phyloP scores from a whole-genome alignment of 1,140 invertebrate genomes.

The Brachionus rubens region DNA sequence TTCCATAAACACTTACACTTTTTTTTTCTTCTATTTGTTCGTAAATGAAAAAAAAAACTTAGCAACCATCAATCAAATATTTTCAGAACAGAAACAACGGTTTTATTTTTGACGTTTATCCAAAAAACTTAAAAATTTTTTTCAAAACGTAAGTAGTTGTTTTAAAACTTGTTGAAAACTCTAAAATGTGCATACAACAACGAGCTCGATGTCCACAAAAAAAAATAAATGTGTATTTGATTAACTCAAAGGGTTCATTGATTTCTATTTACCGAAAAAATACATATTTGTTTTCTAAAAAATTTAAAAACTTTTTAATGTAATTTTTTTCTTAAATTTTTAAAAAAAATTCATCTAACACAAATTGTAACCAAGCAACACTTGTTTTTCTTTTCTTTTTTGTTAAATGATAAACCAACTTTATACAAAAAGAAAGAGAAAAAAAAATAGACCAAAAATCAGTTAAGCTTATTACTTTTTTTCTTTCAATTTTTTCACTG shows the following conservation, averaged over 20 bases:
- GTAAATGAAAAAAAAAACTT: slow-evolving; percentile 20
- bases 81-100: background rate
- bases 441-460: slow-evolving; percentile 21
- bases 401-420: slow-evolving; percentile 23
- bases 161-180: background rate
- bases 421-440: background rate
- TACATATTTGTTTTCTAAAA: background rate
- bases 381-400: slow-evolving; percentile 16
- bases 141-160: background rate
- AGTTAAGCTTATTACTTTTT: background rate
- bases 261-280: too few relatives aligned
- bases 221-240: too few relatives aligned
- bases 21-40: too few relatives aligned
- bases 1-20: slow-evolving; percentile 24
- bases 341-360: background rate
- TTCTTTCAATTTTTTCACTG: too few relatives aligned
- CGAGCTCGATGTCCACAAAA: too few relatives aligned
- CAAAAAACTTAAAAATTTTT: background rate
- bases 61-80: slow-evolving; percentile 30
- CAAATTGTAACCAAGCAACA: slow-evolving; percentile 33
- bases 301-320: background rate
- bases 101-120: slow-evolving; percentile 33
- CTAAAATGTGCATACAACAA: too few relatives aligned
- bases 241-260: too few relatives aligned
- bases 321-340: background rate